Evolutionary conservation across 1,140 invertebrate species (phyloP).

Genomic region (Dendroctonus ponderosae): DNA sequence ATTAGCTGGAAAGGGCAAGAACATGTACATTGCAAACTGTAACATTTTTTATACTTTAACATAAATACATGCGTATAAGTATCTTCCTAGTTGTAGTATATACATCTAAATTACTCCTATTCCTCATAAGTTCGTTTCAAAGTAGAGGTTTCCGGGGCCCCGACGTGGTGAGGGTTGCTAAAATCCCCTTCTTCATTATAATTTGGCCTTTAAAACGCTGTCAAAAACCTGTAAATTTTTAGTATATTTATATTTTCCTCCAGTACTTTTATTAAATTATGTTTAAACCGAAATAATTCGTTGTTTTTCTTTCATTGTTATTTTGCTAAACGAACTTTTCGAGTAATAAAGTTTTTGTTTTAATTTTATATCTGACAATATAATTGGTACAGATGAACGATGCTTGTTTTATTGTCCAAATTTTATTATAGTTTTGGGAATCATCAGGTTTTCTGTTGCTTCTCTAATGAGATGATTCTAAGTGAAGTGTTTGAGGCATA

Average conservation of each 20-base stretch:
- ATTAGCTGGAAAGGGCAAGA: constrained; percentile 4
- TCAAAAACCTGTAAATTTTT: constrained; percentile 31
- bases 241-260: constrained; percentile 34
- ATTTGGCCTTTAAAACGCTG: constrained; percentile 20
- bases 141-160: constrained; percentile 22
- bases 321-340: too few species aligned
- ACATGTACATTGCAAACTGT: constrained; percentile 19
- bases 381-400: too few species aligned
- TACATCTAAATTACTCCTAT: constrained; percentile 16
- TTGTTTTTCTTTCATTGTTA: constrained; percentile 9
- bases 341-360: too few species aligned
- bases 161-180: constrained; percentile 10
- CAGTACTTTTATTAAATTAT: constrained; percentile 34
- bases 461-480: too few species aligned
- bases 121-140: constrained; percentile 10
- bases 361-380: too few species aligned
- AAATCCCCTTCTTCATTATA: constrained; percentile 1
- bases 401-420: too few species aligned
- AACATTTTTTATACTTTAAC: constrained; percentile 30
- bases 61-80: constrained; percentile 23
- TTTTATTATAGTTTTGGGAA: too few species aligned
- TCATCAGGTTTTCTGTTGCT: too few species aligned
- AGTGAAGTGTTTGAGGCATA: too few species aligned
- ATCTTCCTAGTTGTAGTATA: constrained; percentile 23
- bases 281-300: constrained; percentile 24